These are phyloP conservation scores for Mirounga angustirostris DNA, from an alignment of 2,113 vertebrate genomes.

Conservation along the genomic window DNA sequence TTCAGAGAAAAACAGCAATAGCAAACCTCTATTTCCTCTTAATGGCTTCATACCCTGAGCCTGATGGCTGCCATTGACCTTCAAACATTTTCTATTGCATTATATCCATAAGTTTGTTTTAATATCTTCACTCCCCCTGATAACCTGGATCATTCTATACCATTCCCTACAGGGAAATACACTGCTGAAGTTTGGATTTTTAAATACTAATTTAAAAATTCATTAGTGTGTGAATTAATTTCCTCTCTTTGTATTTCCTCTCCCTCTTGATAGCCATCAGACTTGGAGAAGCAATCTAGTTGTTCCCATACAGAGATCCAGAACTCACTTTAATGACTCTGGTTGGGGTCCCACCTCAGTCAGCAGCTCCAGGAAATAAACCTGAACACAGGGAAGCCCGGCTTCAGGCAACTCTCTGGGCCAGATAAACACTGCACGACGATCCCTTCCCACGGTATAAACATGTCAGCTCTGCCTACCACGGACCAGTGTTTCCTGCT, in stretches of 20 bases:
- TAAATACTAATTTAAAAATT: conserved; percentile 90
- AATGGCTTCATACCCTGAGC: conserved; percentile 69
- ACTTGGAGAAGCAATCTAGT: conserved; percentile 77
- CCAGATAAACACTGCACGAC: background rate
- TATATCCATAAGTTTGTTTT: conserved; percentile 85
- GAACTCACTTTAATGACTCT: conserved; percentile 79
- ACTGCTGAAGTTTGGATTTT: conserved; percentile 86
- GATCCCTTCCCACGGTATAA: background rate
- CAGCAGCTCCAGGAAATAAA: conserved; percentile 61
- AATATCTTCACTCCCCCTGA: conserved; percentile 85
- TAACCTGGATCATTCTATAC: conserved; percentile 86
- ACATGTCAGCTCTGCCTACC: background rate
- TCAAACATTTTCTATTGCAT: conserved; percentile 81
- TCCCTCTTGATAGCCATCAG: conserved; percentile 85
- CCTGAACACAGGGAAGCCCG: background rate
- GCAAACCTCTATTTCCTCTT: conserved; percentile 54
- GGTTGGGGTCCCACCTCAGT: conserved; percentile 48
- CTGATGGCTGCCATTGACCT: conserved; percentile 81
- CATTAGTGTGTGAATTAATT: conserved; percentile 89
- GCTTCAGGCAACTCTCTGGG: background rate
- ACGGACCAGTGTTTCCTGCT: background rate
- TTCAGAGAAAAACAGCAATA: background rate
- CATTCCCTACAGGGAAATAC: conserved; percentile 85
- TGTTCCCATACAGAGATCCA: conserved; percentile 69
- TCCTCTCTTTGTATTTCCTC: conserved; percentile 81